Evolutionary conservation across 2,113 vertebrate genomes (phyloP).

Genomic region (Oophaga pumilio): DNA sequence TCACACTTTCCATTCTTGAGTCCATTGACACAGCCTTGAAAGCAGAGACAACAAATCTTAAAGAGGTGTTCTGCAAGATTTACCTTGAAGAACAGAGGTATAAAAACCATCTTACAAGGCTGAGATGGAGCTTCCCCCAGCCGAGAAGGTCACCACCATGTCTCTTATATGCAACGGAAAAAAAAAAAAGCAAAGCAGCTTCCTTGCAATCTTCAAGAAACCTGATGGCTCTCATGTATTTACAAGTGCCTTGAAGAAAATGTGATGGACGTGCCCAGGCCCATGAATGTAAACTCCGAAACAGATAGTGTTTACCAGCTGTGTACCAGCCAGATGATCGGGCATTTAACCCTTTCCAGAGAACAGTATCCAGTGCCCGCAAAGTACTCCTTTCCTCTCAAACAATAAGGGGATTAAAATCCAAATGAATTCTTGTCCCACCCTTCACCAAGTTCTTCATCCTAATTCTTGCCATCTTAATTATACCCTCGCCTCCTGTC

Average conservation of each 20-base stretch:
- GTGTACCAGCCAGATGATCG: background rate
- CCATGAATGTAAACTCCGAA: background rate
- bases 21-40: background rate
- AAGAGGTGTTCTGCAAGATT: background rate
- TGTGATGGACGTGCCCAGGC: background rate
- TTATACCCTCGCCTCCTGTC: constrained; percentile 55
- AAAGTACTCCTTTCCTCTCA: constrained; percentile 9
- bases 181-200: too few species aligned
- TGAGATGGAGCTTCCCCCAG: too few species aligned
- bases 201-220: background rate
- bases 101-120: too few species aligned
- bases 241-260: background rate
- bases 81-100: background rate
- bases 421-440: constrained; percentile 52
- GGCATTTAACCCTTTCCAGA: constrained; percentile 37
- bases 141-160: too few species aligned
- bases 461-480: constrained; percentile 59
- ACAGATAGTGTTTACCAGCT: background rate
- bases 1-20: background rate
- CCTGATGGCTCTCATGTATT: background rate
- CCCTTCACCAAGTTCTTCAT: constrained; percentile 53
- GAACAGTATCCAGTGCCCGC: background rate
- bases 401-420: constrained; percentile 55
- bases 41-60: background rate
- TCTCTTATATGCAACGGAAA: too few species aligned